phyloP scores from a whole-genome alignment of 1,140 invertebrate genomes.

The Euwallacea fornicatus region DNA sequence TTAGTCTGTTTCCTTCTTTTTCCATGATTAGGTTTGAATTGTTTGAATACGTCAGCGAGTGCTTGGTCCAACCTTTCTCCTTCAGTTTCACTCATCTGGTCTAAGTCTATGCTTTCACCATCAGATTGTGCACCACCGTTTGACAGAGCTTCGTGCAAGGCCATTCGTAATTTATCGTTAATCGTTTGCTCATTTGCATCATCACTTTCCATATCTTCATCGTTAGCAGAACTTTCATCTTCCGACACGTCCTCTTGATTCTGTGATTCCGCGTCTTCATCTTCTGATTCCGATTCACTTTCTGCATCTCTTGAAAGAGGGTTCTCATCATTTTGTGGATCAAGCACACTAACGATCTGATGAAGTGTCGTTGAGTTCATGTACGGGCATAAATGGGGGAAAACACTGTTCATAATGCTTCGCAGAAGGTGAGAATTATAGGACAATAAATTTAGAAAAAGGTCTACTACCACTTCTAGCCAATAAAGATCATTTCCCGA shows the following conservation, averaged over 20 bases:
- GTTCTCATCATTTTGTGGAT: slow-evolving; percentile 65
- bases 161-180: slow-evolving; percentile 66
- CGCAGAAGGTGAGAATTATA: slow-evolving; percentile 68
- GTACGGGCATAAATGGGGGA: slow-evolving; percentile 70
- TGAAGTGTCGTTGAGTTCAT: slow-evolving; percentile 67
- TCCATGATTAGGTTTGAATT: slow-evolving; percentile 61
- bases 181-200: slow-evolving; percentile 64
- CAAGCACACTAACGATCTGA: slow-evolving; percentile 73
- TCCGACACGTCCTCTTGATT: slow-evolving; percentile 43
- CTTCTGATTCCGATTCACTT: slow-evolving; percentile 55
- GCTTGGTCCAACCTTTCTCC: slow-evolving; percentile 71
- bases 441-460: slow-evolving; percentile 72
- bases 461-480: slow-evolving; percentile 78
- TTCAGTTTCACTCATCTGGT: slow-evolving; percentile 74
- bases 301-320: slow-evolving; percentile 57
- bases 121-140: slow-evolving; percentile 60
- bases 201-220: slow-evolving; percentile 50
- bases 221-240: slow-evolving; percentile 55
- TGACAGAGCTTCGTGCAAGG: slow-evolving; percentile 66
- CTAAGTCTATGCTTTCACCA: slow-evolving; percentile 72
- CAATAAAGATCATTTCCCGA: slow-evolving; percentile 65
- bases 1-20: slow-evolving; percentile 67
- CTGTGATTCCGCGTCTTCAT: slow-evolving; percentile 47
- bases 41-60: slow-evolving; percentile 69
- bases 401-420: slow-evolving; percentile 69